A percentile compares a stretch with the other conserved stretches of the same genome.
Conservation (phyloP, 2,113 vertebrate genomes). For the Rhadina sibilatrix region DNA sequence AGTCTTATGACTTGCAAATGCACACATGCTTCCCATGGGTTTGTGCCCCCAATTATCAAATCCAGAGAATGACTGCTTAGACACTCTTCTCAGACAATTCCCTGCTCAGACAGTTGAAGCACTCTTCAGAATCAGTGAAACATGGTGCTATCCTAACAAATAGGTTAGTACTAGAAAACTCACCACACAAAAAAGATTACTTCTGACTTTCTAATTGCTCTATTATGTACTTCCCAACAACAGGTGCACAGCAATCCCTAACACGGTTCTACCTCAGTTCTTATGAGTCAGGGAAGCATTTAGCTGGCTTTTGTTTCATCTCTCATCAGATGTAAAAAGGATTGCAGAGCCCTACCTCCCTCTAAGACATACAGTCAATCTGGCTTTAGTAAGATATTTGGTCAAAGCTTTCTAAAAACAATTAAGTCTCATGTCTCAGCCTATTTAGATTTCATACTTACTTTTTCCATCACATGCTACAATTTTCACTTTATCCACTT, state of each 20-base stretch:
- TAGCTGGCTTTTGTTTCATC: background rate
- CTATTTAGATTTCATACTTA: slow-evolving; percentile 61
- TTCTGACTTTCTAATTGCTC: background rate
- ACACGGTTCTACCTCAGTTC: background rate
- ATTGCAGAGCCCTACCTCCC: background rate
- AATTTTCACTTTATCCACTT: slow-evolving; percentile 99
- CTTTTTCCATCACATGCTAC: slow-evolving; percentile 98
- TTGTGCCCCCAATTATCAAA: background rate
- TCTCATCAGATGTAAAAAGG: background rate
- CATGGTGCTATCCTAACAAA: background rate
- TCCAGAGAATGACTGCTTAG: background rate
- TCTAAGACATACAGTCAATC: background rate
- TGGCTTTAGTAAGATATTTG: background rate
- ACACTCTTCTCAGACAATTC: background rate
- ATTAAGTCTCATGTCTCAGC: background rate
- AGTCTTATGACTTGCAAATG: background rate
- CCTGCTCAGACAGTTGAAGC: background rate
- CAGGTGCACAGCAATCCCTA: background rate
- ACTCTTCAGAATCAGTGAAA: background rate
- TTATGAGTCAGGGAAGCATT: background rate
- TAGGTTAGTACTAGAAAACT: background rate
- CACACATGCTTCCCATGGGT: background rate
- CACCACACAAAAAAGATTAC: background rate
- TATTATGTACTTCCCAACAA: background rate
- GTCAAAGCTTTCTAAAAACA: background rate